phyloP scores from a whole-genome alignment of 2,888 invertebrate genomes.

The Sminthurinus aureus region DNA sequence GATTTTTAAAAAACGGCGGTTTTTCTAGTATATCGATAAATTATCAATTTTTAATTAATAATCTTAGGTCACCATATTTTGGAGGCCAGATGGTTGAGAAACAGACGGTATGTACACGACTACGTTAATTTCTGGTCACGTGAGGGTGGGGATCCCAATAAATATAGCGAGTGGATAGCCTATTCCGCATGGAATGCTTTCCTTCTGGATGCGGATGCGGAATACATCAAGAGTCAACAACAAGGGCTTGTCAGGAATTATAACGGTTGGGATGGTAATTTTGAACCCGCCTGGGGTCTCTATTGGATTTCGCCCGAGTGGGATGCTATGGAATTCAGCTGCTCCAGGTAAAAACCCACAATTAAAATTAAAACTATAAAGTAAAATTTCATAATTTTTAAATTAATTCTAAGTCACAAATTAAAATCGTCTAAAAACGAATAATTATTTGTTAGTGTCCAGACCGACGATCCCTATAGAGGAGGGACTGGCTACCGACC shows the following conservation, averaged over 20 bases:
- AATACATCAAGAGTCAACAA: slow-evolving; percentile 53
- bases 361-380: too few relatives aligned
- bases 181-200: slow-evolving; percentile 51
- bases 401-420: not conserved
- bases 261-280: slow-evolving; percentile 50
- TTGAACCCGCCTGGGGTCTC: slow-evolving; percentile 44
- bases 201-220: slow-evolving; percentile 47
- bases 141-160: slow-evolving; percentile 51
- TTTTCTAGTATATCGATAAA: too few relatives aligned
- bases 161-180: slow-evolving; percentile 58
- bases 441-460: slow-evolving; percentile 37
- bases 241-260: slow-evolving; percentile 52
- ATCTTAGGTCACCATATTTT: slow-evolving; percentile 59
- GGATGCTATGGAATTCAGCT: slow-evolving; percentile 56
- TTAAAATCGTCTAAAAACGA: too few relatives aligned
- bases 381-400: not conserved
- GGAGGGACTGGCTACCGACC: slow-evolving; percentile 57
- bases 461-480: slow-evolving; percentile 54
- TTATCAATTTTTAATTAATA: too few relatives aligned
- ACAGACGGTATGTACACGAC: slow-evolving; percentile 43
- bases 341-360: too few relatives aligned
- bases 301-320: slow-evolving; percentile 56
- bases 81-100: slow-evolving; percentile 43
- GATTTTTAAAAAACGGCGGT: too few relatives aligned
- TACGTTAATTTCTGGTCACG: slow-evolving; percentile 58